Evolutionary conservation across 92 coral and sea anemone genomes (phyloP).

Genomic region (Epizoanthus fatuus): DNA sequence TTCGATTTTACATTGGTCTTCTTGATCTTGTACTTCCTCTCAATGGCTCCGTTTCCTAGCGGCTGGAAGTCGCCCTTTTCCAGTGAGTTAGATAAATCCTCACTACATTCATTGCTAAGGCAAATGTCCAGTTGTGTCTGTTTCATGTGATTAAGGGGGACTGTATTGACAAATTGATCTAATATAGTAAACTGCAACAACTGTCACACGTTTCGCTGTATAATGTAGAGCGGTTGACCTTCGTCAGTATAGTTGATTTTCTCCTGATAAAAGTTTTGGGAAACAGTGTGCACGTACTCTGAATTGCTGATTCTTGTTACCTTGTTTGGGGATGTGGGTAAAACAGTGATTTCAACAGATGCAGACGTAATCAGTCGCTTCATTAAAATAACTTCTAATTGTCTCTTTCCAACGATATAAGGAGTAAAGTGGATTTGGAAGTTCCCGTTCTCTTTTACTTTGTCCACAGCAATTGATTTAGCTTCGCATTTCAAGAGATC

Average conservation of each 20-base stretch:
- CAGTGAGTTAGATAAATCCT: not conserved
- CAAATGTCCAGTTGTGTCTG: not conserved
- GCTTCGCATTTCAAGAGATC: not conserved
- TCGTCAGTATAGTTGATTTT: not conserved
- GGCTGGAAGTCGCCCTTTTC: not conserved
- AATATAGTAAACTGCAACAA: not conserved
- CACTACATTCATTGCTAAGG: not conserved
- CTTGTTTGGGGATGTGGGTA: not conserved
- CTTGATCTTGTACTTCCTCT: constrained; percentile 11
- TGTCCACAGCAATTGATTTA: not conserved
- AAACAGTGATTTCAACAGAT: not conserved
- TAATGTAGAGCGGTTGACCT: not conserved
- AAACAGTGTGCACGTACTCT: not conserved
- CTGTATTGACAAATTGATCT: not conserved
- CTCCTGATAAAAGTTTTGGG: not conserved
- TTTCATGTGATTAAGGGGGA: not conserved
- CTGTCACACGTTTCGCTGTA: constrained; percentile 10
- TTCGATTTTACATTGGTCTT: not conserved
- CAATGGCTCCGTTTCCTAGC: not conserved
- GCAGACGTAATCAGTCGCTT: not conserved
- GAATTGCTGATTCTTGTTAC: not conserved
- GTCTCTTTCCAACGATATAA: constrained; percentile 10
- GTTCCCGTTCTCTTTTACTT: not conserved
- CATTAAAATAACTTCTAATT: not conserved
- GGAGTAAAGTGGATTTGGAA: constrained; percentile 1